Evolutionary conservation across 2,888 invertebrate species (phyloP), one percentile per base, ranked within the genome.

Genomic region (Rambutsinella grinnellia): DNA sequence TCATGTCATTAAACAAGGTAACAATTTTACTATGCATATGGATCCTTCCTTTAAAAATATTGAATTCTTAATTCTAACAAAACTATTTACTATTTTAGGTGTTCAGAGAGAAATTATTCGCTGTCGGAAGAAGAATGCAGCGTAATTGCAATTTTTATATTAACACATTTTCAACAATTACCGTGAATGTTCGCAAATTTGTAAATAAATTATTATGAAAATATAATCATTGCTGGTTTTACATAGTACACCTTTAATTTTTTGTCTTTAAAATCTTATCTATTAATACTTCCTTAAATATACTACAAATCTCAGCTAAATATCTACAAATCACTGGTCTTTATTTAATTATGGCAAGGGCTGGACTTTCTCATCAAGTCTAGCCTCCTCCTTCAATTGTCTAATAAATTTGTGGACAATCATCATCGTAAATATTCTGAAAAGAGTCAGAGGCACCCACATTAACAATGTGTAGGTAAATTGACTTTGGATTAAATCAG

Each of bases 401-500:
- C 47, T 51, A 13, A 69, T 61, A 28, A 69, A 69, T 10, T 60
- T 61, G 36, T 67, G 62, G 0, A 77, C 77, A 3, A 77, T 57
- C 2, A 60, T 2, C 3, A 77, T 44, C 2, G 61, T 62, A 24
- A 71, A 47, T 1, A 77, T 3, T 23, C 79, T 51, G 60, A 56
- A 74, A 1, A 68, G 24, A 19, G 77, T 79, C 19, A 79, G 61
- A 0, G 79, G 79, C 3, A 71, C 46, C 61, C 77, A 68, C 47
- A 74, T 46, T 2, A 79, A 23, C 13, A 77, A 62, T 21, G 79
- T 70, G 49, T 69, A 77, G 10, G 79, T 79, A 54, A 74, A 69
- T 67, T 79, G 79, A 66, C 74, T 54, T 61, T 79, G 74, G 46
- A 51, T 47, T 17, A 79, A 57, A 53, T 79, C 76, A 8, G 28